These are phyloP conservation scores for Palythoa heliodiscus DNA, from an alignment of 92 coral and sea anemone species.

Conservation along the genomic window DNA sequence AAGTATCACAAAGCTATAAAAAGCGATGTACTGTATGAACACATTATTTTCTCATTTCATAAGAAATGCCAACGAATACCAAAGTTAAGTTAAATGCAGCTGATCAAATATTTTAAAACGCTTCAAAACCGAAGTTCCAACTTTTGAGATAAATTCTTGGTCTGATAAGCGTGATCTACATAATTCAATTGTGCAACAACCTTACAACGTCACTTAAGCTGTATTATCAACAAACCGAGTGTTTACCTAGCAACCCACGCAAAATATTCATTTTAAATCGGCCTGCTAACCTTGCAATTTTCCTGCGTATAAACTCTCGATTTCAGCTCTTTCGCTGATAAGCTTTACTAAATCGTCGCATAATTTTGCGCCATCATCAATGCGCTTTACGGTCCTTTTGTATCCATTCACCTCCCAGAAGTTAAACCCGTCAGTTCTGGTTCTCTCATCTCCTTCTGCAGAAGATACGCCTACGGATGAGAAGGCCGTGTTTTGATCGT, in stretches of 20 bases:
- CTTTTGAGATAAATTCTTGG: neutral
- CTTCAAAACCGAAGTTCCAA: no score
- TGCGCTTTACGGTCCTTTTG: conserved; percentile 80
- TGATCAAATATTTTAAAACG: no score
- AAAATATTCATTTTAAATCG: neutral
- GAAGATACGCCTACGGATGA: neutral
- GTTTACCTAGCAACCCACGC: conserved; percentile 17
- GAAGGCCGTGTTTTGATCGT: neutral
- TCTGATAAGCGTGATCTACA: no score
- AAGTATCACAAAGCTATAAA: no score
- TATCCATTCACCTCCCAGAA: conserved; percentile 88
- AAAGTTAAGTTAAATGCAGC: no score
- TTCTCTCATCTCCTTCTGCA: neutral
- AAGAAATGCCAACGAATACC: no score
- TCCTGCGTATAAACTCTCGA: conserved; percentile 73
- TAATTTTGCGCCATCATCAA: conserved; percentile 89
- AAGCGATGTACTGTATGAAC: no score
- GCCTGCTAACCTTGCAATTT: conserved; percentile 68
- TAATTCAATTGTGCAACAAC: no score
- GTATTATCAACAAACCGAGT: no score
- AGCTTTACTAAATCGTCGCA: conserved; percentile 90
- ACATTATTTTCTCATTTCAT: no score
- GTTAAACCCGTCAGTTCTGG: conserved; percentile 51
- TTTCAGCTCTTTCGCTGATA: conserved; percentile 84
- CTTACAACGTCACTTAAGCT: no score